Percentiles rank a stretch among this genome's conserved stretches.
phyloP scores from a whole-genome alignment of 2,888 invertebrate species.

The Syrphus vitripennis region DNA sequence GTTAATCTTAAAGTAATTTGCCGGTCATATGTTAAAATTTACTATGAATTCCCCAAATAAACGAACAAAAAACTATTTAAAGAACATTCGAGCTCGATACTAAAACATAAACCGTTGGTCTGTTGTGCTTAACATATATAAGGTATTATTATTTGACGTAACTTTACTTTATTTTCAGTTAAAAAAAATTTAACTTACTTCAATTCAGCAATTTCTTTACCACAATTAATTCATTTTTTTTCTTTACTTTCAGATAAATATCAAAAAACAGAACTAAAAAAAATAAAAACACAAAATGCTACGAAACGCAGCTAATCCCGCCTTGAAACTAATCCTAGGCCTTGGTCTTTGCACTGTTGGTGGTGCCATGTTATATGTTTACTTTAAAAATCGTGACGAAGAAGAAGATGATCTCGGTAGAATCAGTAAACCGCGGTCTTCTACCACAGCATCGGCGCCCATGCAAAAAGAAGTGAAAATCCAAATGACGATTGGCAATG shows the following conservation, averaged over 20 bases:
- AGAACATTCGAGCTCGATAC: not conserved
- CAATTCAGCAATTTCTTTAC: not conserved
- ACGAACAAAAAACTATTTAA: not conserved
- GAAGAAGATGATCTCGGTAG: constrained; percentile 76
- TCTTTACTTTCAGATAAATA: constrained; percentile 26
- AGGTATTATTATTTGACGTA: too few species aligned
- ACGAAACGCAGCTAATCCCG: constrained; percentile 76
- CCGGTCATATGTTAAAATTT: not conserved
- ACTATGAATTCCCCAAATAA: not conserved
- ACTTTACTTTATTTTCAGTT: too few species aligned
- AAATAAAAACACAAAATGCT: constrained; percentile 75
- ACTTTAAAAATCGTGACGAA: constrained; percentile 85
- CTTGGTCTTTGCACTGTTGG: constrained; percentile 87
- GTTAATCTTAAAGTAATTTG: not conserved
- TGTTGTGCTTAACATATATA: not conserved
- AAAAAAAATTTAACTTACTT: too few species aligned
- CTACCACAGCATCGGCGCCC: constrained; percentile 64
- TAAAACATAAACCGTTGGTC: not conserved
- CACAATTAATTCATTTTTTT: not conserved
- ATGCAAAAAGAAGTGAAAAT: constrained; percentile 81
- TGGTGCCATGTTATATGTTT: constrained; percentile 86
- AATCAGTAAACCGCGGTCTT: constrained; percentile 10
- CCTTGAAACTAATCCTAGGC: constrained; percentile 85
- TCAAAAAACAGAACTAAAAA: not conserved
- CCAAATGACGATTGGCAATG: constrained; percentile 85